Conservation (phyloP, 2,888 invertebrate species). For the Ceraclea dissimilis region DNA sequence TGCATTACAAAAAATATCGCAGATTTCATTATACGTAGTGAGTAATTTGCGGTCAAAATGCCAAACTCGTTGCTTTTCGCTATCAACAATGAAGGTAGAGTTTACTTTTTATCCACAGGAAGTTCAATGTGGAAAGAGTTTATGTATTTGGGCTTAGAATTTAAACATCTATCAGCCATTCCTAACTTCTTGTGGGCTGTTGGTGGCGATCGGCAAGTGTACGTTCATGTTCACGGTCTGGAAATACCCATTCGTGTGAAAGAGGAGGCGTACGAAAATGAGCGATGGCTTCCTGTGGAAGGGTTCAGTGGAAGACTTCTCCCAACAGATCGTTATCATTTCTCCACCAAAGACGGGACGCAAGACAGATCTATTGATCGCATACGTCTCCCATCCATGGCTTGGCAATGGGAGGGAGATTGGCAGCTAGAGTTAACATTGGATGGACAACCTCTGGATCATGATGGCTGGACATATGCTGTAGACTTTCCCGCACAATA, state of each 20-base stretch:
- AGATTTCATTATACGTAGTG: too few relatives aligned
- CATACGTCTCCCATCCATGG: conserved; percentile 83
- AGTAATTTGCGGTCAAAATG: conserved; percentile 42
- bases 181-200: conserved; percentile 88
- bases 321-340: conserved; percentile 82
- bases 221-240: conserved; percentile 81
- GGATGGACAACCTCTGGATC: conserved; percentile 80
- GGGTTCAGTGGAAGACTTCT: conserved; percentile 77
- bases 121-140: conserved; percentile 82
- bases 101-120: conserved; percentile 74
- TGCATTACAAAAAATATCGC: too few relatives aligned
- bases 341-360: conserved; percentile 78
- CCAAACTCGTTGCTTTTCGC: conserved; percentile 72
- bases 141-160: conserved; percentile 77
- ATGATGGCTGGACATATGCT: conserved; percentile 92
- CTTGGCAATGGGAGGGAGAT: conserved; percentile 95
- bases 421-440: conserved; percentile 81
- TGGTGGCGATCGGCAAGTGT: conserved; percentile 87
- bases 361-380: conserved; percentile 70
- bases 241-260: conserved; percentile 86
- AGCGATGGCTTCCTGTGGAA: conserved; percentile 87
- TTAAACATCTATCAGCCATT: conserved; percentile 80
- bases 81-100: conserved; percentile 81
- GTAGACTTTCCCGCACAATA: conserved; percentile 84
- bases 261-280: conserved; percentile 89